These are phyloP conservation scores for Myanophis thanlyinensis DNA, from an alignment of 2,113 vertebrate genomes.

Conservation along the genomic window DNA sequence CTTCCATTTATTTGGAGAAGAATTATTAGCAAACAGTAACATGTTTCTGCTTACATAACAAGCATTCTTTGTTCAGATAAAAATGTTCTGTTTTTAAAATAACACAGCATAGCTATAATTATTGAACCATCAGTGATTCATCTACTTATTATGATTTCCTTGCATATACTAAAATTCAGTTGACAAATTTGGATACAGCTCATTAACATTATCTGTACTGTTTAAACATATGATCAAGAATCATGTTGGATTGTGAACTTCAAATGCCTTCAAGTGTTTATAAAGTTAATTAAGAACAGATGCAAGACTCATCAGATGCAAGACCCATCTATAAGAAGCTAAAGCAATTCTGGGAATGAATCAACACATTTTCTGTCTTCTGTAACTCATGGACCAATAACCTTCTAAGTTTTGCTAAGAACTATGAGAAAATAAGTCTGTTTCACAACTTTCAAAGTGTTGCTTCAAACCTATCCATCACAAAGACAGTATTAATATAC, in stretches of 20 bases:
- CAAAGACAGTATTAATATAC: background rate
- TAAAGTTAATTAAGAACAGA: conserved; percentile 57
- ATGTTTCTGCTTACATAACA: conserved; percentile 13
- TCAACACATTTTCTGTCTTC: background rate
- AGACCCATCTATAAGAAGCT: background rate
- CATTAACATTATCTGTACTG: conserved; percentile 19
- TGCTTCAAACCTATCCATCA: background rate
- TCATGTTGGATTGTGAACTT: conserved; percentile 29
- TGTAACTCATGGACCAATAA: background rate
- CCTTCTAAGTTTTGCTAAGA: background rate
- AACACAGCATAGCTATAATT: conserved; percentile 4
- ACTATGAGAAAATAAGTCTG: background rate
- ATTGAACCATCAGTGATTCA: conserved; percentile 2
- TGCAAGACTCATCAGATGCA: conserved; percentile 23
- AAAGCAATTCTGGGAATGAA: conserved; percentile 29
- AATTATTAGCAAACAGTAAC: background rate
- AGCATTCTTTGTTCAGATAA: background rate
- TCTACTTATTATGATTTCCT: conserved; percentile 10
- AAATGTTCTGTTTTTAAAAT: background rate
- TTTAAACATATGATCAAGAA: conserved; percentile 38
- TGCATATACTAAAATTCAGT: background rate
- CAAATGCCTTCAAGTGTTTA: conserved; percentile 50
- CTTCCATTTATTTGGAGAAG: background rate
- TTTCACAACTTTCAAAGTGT: background rate
- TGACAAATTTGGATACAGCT: conserved; percentile 42